Base-by-base conservation (phyloP, 2,888 invertebrate species). In the Drosophila histrio region DNA sequence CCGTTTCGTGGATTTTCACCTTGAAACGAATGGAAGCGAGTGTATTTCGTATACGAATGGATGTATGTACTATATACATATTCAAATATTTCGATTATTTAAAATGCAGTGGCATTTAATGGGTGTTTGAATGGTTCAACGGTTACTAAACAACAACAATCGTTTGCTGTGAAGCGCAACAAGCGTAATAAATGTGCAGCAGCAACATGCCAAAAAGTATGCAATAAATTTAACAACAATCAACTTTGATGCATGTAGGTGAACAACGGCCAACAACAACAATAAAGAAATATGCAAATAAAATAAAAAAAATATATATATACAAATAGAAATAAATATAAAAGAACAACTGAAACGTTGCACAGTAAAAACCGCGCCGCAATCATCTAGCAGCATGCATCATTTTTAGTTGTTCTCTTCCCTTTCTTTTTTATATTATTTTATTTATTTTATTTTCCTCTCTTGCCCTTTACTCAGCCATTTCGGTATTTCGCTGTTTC, bases 191-290 rank as follows among this genome's bases (percentile, higher is more conserved):
- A 81, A 79, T 87, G 75, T 87, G 70, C 89, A 70, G 65, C 66
- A 32, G 54, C 62, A 78, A 66, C 70, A 71, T 58, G 72, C 84
- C 80, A 74, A 79, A 89, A 87, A 89, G 81, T 81, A 77, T 79
- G 89, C 88, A 88, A 89, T 89, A 83, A 83, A 87, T 87, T 89
- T 81, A 69, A 72, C 83, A 89, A 89, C 89, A 89, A 89, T 87
- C 88, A 79, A 85, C 71, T 79, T 77, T 89, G 82, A 85, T 89
- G 82, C 83, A 79, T 89, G 82, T 89, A 85, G 86, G 85, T 84
- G 75, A 74, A 77, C 63, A 43, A 59, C 34, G 54, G 58, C 9
- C 57, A 61, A 44, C 60, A 47, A 19, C 39, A 38, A 38, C 46
- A 32, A 52, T 57, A 61, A 19, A 24, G 57, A 8, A 47, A 28